Base-by-base conservation (phyloP, 2,113 vertebrate species). In the Octodon degus region DNA sequence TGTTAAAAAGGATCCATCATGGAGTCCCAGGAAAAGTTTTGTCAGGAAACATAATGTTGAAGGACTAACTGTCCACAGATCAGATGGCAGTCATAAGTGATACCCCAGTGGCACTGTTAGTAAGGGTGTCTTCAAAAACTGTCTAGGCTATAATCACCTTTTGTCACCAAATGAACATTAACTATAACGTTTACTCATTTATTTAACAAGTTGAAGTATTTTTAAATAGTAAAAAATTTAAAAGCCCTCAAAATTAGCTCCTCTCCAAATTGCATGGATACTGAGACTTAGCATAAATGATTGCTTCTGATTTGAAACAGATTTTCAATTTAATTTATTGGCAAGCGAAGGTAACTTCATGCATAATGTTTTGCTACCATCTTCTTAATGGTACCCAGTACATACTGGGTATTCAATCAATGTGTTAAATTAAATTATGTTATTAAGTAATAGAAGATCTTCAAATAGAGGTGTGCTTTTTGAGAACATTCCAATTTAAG, bases 391-490 rank as follows among this genome's bases (percentile, higher is more conserved):
- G 7, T 30, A 95, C 5, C 50, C 63, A 27, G 3, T 86, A 82
- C 0, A 0, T 74, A 84, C 22, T 87, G 27, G 22, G 3, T 82
- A 88, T 79, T 90, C 70, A 92, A 67, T 93, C 95, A 95, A 79
- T 55, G 50, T 97, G n/a, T 81, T 85, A 93, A 94, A 50, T 82
- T 93, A 79, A 96, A 88, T 95, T 55, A 8, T 50, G n/a, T 87
- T 87, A 77, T 70, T 93, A 76, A 93, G 43, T 95, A 32, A 55
- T 90, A 76, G 16, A 22, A 79, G 47, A 68, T 62, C 76, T 87
- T 83, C 62, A 89, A 37, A 72, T 17, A 76, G 55, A 94, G 63
- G 20, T 58, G 27, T 30, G 50, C 16, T 68, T 92, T 86, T 86
- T 65, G 84, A 88, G 40, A 67, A 32, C 19, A 37, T 95, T 88